Conservation (phyloP, 2,113 vertebrate species). For the Felis chaus region DNA sequence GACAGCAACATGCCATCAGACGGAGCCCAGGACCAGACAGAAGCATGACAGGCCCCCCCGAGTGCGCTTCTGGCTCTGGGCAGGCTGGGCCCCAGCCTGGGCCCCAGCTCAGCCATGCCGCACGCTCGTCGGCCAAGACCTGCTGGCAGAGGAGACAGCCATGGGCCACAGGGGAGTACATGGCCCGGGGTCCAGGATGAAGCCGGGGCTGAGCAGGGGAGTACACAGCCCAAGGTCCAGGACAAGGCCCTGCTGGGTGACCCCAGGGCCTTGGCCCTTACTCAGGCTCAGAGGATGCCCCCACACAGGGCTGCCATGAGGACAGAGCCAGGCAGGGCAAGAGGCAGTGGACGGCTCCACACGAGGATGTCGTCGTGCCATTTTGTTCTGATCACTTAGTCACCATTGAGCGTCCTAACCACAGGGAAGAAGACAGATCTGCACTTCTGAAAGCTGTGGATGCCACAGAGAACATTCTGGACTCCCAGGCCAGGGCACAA, state of each 20-base stretch:
- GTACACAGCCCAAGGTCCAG: fast-evolving
- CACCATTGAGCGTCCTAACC: fast-evolving
- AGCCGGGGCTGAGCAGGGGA: background rate
- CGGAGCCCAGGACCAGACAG: background rate
- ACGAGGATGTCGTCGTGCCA: fast-evolving
- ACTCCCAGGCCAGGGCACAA: background rate
- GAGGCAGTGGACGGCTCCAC: background rate
- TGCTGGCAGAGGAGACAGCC: fast-evolving
- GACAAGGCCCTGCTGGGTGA: background rate
- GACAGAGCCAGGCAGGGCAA: background rate
- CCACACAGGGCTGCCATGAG: fast-evolving
- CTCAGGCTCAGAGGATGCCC: fast-evolving
- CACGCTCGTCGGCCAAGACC: background rate
- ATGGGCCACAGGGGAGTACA: fast-evolving
- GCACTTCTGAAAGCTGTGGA: background rate
- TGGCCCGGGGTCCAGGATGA: fast-evolving
- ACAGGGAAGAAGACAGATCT: fast-evolving
- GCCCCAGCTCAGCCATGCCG: fast-evolving
- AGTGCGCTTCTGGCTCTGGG: fast-evolving
- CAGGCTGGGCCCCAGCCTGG: background rate
- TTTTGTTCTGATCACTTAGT: background rate
- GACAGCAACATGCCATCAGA: fast-evolving
- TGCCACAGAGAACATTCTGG: fast-evolving
- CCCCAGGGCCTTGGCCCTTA: background rate
- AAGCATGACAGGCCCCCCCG: fast-evolving